Base-by-base conservation (phyloP, 2,113 vertebrate species). In the Hypocryptadius cinnamomeus region DNA sequence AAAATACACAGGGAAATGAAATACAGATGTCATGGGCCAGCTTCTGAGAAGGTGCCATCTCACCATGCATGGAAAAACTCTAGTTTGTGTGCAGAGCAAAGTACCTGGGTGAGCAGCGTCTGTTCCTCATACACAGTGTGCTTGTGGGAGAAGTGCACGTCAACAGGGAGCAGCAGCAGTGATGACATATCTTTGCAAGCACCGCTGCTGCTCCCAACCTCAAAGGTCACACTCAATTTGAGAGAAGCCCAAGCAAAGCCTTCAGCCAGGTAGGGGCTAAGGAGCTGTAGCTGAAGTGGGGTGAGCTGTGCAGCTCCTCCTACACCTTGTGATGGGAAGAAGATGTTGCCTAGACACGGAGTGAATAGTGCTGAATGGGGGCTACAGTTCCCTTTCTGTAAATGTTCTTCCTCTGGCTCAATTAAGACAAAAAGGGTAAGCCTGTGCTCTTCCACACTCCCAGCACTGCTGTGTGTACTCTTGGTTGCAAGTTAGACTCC, bases 21-120 rank as follows among this genome's bases (percentile, higher is more conserved):
- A 66, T 64, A 73, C 37, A 71, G 76, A 85, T 94, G 53, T 83
- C 0, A 0, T 66, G 22, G 56, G 31, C 91, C 87, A 78, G 11
- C 79, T 93, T 85, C 81, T 85, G 89, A 91, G 87, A 85, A 91
- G 89, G 68, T 80, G 53, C 56, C 60, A 88, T 90, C 87, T 71
- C 72, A 84, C 28, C 15, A 1, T 25, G 21, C 19, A 3, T 25
- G 53, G 69, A 81, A 84, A 89, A 80, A 18, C 65, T 85, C 21
- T n/a, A 37, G 33, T 88, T 80, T 94, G 69, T 87, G n/a, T 78
- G 61, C 53, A 77, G 35, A 79, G 19, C 50, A 70, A 73, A 89
- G 60, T 86, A 90, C 76, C 45, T 92, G 82, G 40, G 22, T 0
- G 0, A 47, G 33, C 60, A 71, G 60, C 11, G 18, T 54, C 60